Base-by-base conservation (phyloP, 92 coral and sea anemone genomes). In the Hydrozoanthus gracilis region DNA sequence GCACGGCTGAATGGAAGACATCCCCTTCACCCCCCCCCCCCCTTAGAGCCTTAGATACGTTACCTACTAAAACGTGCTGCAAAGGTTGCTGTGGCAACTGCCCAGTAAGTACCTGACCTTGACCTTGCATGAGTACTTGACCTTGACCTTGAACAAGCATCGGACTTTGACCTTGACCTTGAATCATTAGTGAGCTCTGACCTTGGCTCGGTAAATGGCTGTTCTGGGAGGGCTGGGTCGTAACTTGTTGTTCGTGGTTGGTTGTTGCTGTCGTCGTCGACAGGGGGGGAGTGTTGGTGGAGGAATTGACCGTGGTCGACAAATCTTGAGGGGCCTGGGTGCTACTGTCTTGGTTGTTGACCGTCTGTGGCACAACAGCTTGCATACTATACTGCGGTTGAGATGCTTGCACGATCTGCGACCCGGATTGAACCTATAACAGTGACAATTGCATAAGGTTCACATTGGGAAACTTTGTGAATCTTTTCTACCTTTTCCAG, bases 241-340 rank as follows among this genome's bases (percentile, higher is more conserved):
- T 77, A 15, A 13, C 73, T 47, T 64, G 6, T 18, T 80, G 85
- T 47, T 80, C 85, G 10, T 80, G 73, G 74, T 47, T 80, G 5
- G 85, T 17, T 49, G 73, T 12, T 4, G 14, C 48, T 27, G 85
- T 17, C 12, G 58, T 27, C 14, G 69, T 11, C 17, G 69, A 47
- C 44, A 58, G 73, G 50, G 85, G 73, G 18, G 85, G 85, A 17
- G 85, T 62, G 54, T 73, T 50, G 1, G 47, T 67, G 6, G 73
- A 48, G 8, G 85, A 4, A 18, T 64, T 65, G n/a, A 80, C 77
- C 8, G 93, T 11, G 4, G 91, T 11, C 60, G 86, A 4, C n/a
- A 27, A 92, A 48, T 93, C 96, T 27, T 86, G 94, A 8, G 85
- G 61, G 14, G 91, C 82, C 83, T 94, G 93, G n/a, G 93, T 66